Evolutionary conservation across 1,140 invertebrate genomes (phyloP), one percentile per base, ranked within the genome.

Genomic region (Hormaphis cornu): DNA sequence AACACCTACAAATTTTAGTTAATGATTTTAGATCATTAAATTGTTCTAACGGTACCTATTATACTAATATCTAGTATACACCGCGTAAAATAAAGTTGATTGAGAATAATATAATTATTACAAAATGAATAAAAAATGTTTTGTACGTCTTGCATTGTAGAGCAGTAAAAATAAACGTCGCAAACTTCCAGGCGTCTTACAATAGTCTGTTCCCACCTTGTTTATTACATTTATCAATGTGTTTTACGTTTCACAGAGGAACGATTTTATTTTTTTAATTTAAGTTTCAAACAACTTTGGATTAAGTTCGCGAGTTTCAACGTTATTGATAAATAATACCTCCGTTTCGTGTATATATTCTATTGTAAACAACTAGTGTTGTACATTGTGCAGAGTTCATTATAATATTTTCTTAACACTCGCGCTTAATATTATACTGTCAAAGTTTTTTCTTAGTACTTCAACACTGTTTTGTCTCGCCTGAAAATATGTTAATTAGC

Each of bases 211-310:
- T 24, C 54, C 1, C 7, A 40, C 37, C 33, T 37, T 7, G 37
- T 40, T 40, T 40, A 58, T 58, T 58, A 40, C 35, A 24, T 58
- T 58, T 58, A 58, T 40, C 33, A 7, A 58, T 58, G 20, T 10
- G 20, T 40, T 58, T 58, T 56, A 56, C 22, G 14, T 56, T 56
- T 56, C 26, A 58, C 37, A 24, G 33, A 58, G 33, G 16, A 58
- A 40, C 16, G 33, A 40, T 58, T 58, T 44, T 56, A 20, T 56
- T 16, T 58, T 56, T 56, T 24, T 58, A 24, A 56, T 56, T 56
- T 56, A 24, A 37, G 54, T 56, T 56, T 56, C 6, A 37, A 56
- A 56, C 33, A 37, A 37, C 33, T 37, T 56, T 37, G 10, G 14
- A n/a, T n/a, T n/a, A n/a, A 56, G 14, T 40, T 37, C 20, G 24